These are phyloP conservation scores for Stomatorhinus walkeri DNA, from an alignment of 2,797 vertebrate species.

Conservation along the genomic window DNA sequence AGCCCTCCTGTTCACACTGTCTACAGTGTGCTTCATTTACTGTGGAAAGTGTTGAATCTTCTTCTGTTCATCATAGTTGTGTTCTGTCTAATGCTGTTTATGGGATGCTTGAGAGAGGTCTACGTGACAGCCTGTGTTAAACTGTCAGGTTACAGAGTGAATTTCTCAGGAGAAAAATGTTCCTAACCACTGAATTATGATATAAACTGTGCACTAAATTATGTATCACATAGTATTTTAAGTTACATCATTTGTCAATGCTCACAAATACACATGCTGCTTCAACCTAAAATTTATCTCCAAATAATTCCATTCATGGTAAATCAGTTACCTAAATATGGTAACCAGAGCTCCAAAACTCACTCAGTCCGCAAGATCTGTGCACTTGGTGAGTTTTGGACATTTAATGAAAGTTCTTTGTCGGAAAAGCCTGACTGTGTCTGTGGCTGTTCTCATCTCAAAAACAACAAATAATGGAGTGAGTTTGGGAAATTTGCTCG, in stretches of 20 bases:
- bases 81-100: constrained; percentile 30
- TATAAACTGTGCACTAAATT: neutral
- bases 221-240: neutral
- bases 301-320: neutral
- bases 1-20: neutral
- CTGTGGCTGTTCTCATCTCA: neutral
- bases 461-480: neutral
- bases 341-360: neutral
- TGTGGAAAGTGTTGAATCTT: constrained; percentile 4
- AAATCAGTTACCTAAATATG: neutral
- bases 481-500: neutral
- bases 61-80: constrained; percentile 15
- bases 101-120: constrained; percentile 23
- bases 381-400: neutral
- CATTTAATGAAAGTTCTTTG: neutral
- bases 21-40: constrained; percentile 3
- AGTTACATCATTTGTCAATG: constrained; percentile 1
- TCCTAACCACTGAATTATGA: neutral
- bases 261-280: neutral
- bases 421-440: neutral
- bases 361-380: neutral
- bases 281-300: neutral
- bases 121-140: constrained; percentile 35
- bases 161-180: neutral
- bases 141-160: constrained; percentile 21